phyloP scores from a whole-genome alignment of 2,888 invertebrate genomes.

The Conomelus anceps region DNA sequence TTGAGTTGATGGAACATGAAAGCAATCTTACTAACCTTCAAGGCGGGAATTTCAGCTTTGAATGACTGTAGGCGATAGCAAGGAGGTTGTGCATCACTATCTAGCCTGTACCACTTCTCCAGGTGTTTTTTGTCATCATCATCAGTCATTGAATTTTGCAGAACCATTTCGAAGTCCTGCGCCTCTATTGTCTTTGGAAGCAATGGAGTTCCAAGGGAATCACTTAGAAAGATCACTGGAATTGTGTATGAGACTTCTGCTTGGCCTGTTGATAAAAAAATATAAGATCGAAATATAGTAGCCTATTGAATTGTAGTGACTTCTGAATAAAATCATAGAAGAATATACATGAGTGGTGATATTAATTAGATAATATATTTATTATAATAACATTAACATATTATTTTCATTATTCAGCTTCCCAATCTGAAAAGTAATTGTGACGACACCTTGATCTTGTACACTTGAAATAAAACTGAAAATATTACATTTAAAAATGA shows the following conservation, averaged over 20 bases:
- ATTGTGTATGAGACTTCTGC: constrained; percentile 67
- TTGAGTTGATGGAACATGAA: neutral
- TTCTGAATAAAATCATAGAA: neutral
- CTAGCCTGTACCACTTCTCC: constrained; percentile 56
- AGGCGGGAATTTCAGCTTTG: constrained; percentile 49
- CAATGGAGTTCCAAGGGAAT: constrained; percentile 67
- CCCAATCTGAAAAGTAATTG: no score
- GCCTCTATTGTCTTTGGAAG: constrained; percentile 71
- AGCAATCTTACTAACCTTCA: constrained; percentile 40
- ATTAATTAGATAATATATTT: no score
- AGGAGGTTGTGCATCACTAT: constrained; percentile 65
- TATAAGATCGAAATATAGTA: no score
- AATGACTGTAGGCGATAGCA: constrained; percentile 65
- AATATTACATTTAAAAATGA: no score
- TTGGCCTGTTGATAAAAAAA: constrained; percentile 62
- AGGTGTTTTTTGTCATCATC: constrained; percentile 45
- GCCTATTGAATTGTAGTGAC: neutral
- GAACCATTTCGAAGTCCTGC: constrained; percentile 68
- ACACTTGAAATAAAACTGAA: no score
- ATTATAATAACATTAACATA: no score
- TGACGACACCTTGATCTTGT: no score
- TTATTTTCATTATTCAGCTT: no score
- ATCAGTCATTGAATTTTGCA: constrained; percentile 48
- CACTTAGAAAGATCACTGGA: constrained; percentile 70
- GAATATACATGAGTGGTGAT: neutral